phyloP scores from a whole-genome alignment of 2,113 vertebrate species.

The Oxygymnocypris stewartii region DNA sequence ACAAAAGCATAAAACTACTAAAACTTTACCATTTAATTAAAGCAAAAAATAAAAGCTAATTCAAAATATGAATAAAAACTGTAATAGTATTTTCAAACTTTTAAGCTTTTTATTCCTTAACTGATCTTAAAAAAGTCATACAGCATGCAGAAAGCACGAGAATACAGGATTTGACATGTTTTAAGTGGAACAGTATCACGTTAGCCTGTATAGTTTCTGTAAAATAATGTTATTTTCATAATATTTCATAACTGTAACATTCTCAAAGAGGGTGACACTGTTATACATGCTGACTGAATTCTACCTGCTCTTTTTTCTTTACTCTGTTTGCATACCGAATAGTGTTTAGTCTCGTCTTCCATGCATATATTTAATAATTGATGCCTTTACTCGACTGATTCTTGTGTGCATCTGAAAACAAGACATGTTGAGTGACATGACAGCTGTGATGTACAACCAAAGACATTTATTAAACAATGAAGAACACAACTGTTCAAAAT shows the following conservation, averaged over 20 bases:
- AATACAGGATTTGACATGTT: too few relatives aligned
- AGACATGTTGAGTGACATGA: background rate
- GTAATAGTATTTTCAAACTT: background rate
- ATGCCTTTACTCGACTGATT: background rate
- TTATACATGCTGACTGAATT: background rate
- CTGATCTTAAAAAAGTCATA: too few relatives aligned
- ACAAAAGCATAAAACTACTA: too few relatives aligned
- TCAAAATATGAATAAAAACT: background rate
- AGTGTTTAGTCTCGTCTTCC: background rate
- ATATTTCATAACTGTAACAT: too few relatives aligned
- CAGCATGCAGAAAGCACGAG: too few relatives aligned
- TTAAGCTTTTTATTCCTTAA: too few relatives aligned
- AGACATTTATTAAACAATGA: background rate
- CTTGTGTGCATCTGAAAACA: background rate
- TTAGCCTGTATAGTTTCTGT: background rate
- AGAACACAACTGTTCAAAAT: background rate
- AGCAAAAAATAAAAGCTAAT: too few relatives aligned
- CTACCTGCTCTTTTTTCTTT: background rate
- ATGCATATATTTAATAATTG: background rate
- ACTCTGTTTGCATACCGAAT: background rate
- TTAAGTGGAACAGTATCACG: too few relatives aligned
- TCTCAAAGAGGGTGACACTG: background rate
- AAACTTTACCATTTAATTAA: too few relatives aligned
- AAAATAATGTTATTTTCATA: background rate
- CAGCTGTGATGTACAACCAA: background rate